Percentiles rank a stretch among this genome's conserved stretches.
phyloP scores from a whole-genome alignment of 1,140 invertebrate species.

The Trachymyrmex cornetzi region DNA sequence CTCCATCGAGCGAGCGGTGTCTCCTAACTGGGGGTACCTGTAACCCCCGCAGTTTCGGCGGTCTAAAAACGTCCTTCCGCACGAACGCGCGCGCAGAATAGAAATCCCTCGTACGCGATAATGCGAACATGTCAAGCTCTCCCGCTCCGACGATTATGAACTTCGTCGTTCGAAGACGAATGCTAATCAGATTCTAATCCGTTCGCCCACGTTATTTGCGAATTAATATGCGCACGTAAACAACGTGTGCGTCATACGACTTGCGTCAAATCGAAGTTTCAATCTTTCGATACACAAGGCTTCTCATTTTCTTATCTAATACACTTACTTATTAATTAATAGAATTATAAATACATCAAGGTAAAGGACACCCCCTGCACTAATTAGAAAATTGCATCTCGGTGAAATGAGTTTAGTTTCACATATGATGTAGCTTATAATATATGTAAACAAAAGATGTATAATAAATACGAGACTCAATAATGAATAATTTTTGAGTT shows the following conservation, averaged over 20 bases:
- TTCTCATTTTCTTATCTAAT: neutral
- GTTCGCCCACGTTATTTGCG: slow-evolving; percentile 6
- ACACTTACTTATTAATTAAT: neutral
- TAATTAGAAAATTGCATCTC: too few relatives aligned
- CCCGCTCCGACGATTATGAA: slow-evolving; percentile 76
- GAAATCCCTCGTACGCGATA: slow-evolving; percentile 69
- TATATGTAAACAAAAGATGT: too few relatives aligned
- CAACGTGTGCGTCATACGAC: neutral
- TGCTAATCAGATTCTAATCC: slow-evolving; percentile 80
- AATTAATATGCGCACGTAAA: slow-evolving; percentile 32
- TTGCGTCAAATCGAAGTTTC: neutral
- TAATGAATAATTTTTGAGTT: too few relatives aligned
- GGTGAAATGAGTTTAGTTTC: too few relatives aligned
- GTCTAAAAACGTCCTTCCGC: slow-evolving; percentile 81
- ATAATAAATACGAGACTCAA: too few relatives aligned
- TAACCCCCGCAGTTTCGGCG: slow-evolving; percentile 76
- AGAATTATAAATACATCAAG: neutral
- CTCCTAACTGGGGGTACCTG: slow-evolving; percentile 77
- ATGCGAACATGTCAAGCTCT: slow-evolving; percentile 66
- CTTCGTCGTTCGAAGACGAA: slow-evolving; percentile 69
- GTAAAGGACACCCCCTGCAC: too few relatives aligned
- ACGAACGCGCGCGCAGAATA: slow-evolving; percentile 84
- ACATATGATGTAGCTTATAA: too few relatives aligned
- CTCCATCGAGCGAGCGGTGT: slow-evolving; percentile 45
- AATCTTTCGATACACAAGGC: neutral